phyloP scores from a whole-genome alignment of 92 coral and sea anemone genomes.

The Montipora capitata region DNA sequence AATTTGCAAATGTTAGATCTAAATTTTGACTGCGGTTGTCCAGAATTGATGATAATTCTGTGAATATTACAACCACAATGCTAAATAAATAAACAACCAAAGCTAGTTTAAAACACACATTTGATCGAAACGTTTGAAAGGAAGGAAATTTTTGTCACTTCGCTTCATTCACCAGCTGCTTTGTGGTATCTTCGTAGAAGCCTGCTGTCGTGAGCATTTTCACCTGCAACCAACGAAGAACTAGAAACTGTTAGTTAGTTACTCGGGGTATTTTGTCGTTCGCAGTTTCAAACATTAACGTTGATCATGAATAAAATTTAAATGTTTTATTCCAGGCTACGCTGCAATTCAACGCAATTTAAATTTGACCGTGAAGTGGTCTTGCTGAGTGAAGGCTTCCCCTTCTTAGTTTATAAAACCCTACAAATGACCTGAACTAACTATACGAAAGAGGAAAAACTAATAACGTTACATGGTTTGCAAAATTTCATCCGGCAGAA shows the following conservation, averaged over 20 bases:
- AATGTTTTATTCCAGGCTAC: not conserved
- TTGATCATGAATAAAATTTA: no score
- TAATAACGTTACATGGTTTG: no score
- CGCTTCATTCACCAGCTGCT: constrained; percentile 13
- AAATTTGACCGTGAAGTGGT: no score
- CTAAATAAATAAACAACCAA: constrained; percentile 18
- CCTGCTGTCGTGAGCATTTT: not conserved
- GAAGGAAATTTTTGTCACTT: not conserved
- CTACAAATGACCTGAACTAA: no score
- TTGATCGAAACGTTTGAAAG: not conserved
- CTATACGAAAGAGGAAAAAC: no score
- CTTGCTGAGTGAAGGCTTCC: no score
- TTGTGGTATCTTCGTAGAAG: not conserved
- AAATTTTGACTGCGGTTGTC: constrained; percentile 19
- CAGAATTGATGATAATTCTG: not conserved
- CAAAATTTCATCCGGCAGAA: no score
- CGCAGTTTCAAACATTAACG: not conserved
- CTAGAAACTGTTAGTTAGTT: not conserved
- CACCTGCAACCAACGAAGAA: not conserved
- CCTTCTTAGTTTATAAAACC: no score
- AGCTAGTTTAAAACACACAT: constrained; percentile 2
- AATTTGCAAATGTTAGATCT: constrained; percentile 13
- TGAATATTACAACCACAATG: constrained; percentile 8
- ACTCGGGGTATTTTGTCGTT: not conserved
- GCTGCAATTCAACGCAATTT: no score